Conservation (phyloP, 2,888 invertebrate species). For the Synergus laeviventris region DNA sequence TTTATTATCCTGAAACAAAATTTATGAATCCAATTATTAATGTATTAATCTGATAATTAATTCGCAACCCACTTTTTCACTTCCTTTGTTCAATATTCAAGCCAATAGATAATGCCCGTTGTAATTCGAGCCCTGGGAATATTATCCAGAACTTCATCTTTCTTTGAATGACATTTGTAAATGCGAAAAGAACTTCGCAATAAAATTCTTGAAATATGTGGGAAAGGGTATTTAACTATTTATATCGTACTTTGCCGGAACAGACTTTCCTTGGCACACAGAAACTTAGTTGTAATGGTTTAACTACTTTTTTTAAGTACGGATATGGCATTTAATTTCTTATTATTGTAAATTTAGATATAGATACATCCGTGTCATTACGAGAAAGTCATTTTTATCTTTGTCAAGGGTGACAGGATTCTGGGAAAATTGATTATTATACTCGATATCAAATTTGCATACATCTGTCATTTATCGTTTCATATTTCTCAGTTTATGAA, state of each 20-base stretch:
- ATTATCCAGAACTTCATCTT: slow-evolving; percentile 32
- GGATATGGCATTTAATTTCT: not conserved
- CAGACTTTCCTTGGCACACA: not conserved
- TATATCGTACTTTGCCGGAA: not conserved
- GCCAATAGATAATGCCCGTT: not conserved
- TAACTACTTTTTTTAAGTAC: not conserved
- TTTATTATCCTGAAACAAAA: not conserved
- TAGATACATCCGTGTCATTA: not conserved
- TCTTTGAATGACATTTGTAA: slow-evolving; percentile 32
- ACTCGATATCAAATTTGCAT: not conserved
- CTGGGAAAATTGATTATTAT: not conserved
- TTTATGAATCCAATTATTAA: not conserved
- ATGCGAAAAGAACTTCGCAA: slow-evolving; percentile 15
- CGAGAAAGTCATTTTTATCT: not conserved
- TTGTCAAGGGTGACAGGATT: not conserved
- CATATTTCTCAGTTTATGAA: not conserved
- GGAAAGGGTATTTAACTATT: not conserved
- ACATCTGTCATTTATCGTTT: not conserved
- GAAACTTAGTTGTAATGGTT: not conserved
- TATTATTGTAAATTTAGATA: not conserved
- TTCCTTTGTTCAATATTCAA: slow-evolving; percentile 17
- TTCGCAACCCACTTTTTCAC: slow-evolving; percentile 12
- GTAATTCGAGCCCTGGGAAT: slow-evolving; percentile 30
- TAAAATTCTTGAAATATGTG: slow-evolving; percentile 1
- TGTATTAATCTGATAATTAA: not conserved